Conservation (phyloP, 2,888 invertebrate species). For the Cyaniris semiargus region DNA sequence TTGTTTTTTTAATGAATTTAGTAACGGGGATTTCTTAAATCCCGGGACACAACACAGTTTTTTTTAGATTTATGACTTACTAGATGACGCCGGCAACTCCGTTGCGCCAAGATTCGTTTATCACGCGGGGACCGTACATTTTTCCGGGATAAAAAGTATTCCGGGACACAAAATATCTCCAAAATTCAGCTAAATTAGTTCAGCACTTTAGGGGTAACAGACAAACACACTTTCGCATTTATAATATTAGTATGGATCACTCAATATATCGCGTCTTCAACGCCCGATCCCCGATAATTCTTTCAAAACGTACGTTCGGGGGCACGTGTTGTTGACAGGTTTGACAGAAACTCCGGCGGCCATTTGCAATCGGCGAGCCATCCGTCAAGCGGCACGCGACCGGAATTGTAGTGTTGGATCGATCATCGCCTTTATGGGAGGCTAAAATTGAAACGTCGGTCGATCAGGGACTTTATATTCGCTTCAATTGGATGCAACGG, state of each 20-base stretch:
- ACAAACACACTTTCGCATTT: not conserved
- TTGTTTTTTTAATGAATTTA: too few relatives aligned
- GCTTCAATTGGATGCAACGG: not conserved
- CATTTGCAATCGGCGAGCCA: constrained; percentile 47
- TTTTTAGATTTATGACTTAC: too few relatives aligned
- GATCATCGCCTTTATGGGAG: not conserved
- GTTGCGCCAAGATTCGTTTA: too few relatives aligned
- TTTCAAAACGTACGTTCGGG: not conserved
- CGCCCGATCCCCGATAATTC: not conserved
- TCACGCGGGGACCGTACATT: too few relatives aligned
- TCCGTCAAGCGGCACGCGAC: constrained; percentile 59
- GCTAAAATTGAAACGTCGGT: constrained; percentile 17
- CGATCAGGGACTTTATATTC: not conserved
- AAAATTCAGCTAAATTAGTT: too few relatives aligned
- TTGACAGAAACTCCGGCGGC: constrained; percentile 55
- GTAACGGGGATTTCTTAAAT: too few relatives aligned
- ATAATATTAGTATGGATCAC: not conserved
- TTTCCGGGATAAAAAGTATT: too few relatives aligned
- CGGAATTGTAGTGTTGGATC: constrained; percentile 44
- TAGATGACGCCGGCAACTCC: too few relatives aligned
- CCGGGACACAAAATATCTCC: too few relatives aligned
- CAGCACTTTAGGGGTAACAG: not conserved
- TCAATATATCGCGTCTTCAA: too few relatives aligned
- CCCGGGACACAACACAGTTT: too few relatives aligned
- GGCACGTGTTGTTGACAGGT: constrained; percentile 53